Evolutionary conservation across 2,113 vertebrate genomes (phyloP), one percentile per base, ranked within the genome.

Genomic region (Tetrao urogallus): DNA sequence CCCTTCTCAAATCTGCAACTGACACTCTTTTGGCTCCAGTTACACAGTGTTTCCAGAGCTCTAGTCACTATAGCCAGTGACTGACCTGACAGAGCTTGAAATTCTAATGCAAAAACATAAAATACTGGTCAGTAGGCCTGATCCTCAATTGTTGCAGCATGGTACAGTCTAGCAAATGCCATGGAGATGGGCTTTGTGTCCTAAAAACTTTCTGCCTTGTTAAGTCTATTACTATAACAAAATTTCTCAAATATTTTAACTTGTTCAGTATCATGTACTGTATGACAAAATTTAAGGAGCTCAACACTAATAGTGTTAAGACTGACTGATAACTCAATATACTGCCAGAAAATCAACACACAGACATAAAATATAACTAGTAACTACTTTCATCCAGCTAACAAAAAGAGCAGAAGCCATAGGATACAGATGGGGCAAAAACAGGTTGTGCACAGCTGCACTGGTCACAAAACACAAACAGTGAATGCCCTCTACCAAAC

Each of bases 1-100:
- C 87, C 84, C 88, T 83, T 92, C 94, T 93, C 93, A 80, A 94
- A 94, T 73, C 88, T 95, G 86, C 70, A 89, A 48, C 86, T 38
- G 57, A 84, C 95, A 80, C 85, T 81, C 87, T 92, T 86, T 5
- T 69, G 93, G 88, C 88, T 96, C 72, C 30, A 30, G 82, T 52
- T 64, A 66, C 78, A 5, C 15, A 2, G 40, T 5, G 27, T 65
- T 91, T 89, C 42, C 87, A 91, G 72, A 74, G 75, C 15, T 42
- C 65, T 5, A 73, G 47, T 54, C 54, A 50, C 87, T 57, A n/a
- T 20, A 82, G 54, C 48, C 14, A 18, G 28, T 28, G 58, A 85
- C 11, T 47, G 82, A 89, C 16, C 56, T 15, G 25, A 43, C 1
- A 24, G 32, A 65, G 75, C 48, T 7, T 14, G 43, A 78, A 88